Evolutionary conservation across 2,888 invertebrate genomes (phyloP), one percentile per base, ranked within the genome.

Genomic region (Myopa testacea): DNA sequence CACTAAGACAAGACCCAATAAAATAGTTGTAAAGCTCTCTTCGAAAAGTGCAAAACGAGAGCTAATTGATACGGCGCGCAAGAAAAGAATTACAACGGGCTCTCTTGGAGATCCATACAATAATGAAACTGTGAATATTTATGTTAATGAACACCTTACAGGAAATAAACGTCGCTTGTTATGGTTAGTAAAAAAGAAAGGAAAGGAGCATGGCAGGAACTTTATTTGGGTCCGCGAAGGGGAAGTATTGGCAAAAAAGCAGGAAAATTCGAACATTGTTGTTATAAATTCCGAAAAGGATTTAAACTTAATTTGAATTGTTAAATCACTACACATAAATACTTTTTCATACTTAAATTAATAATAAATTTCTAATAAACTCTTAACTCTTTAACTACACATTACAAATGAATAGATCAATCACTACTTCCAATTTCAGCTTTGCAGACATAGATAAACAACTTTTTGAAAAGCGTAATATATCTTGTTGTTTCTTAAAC

Each of bases 371-470:
- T 26, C 2, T 26, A 26, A 26, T 26, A 26, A 26, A 26, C 26
- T 26, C 26, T 26, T 26, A 26, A 4, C 45, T 50, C 19, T 40
- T 50, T 16, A n/a, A 26, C 6, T 69, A 69, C 19, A 50, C 0
- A 10, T 26, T 16, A 69, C 19, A n/a, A 45, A 69, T 69, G 69
- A 52, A 69, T 45, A 50, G 7, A 19, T 12, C 50, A 50, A 69
- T 12, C 10, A 69, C 45, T 6, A 69, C 10, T 3, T 45, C 16
- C 14, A 16, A 10, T 19, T 40, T 34, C 12, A 52, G 50, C n/a
- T 34, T 67, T 19, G 40, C 45, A 45, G 10, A 40, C 38, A 67
- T 40, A n/a, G 40, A 67, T 4, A n/a, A 38, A 5, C 8, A 10
- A 67, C 4, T 16, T 37, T n/a, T 37, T 5, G 38, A 40, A 8